Evolutionary conservation across 1,140 invertebrate genomes (phyloP), one percentile per base, ranked within the genome.

Genomic region (Phymastichus coffea): DNA sequence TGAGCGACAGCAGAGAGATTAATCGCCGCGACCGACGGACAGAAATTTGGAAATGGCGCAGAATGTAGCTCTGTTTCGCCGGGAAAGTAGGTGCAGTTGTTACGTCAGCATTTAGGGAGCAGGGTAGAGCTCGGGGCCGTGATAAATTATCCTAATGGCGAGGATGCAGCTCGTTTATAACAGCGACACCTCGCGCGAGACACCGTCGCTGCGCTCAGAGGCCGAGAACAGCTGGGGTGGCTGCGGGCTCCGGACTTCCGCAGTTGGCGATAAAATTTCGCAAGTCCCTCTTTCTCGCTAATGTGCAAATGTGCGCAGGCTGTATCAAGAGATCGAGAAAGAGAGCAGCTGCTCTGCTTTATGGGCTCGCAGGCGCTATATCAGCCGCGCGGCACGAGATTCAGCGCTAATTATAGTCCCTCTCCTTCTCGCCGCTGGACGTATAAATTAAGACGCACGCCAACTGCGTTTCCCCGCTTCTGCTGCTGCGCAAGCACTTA

Each of bases 161-260:
- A 53, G 49, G 57, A 53, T 44, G 57, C 51, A 14, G 57, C 57
- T 60, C 49, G 37, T 60, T 60, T 54, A 54, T 60, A 60, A 60
- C 43, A 12, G 15, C 14, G 19, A 22, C 23, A 37, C 28, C 33
- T 30, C 30, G 6, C 30, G 6, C 30, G 30, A 14, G 7, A 6
- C 14, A 33, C 14, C 7, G 30, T 14, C 30, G n/a, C n/a, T n/a
- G n/a, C n/a, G n/a, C n/a, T n/a, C n/a, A n/a, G n/a, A n/a, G n/a
- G n/a, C n/a, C n/a, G n/a, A n/a, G n/a, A n/a, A n/a, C n/a, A n/a
- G n/a, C n/a, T n/a, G n/a, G n/a, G n/a, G n/a, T n/a, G n/a, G n/a
- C n/a, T n/a, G n/a, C n/a, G n/a, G n/a, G n/a, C n/a, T 12, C 53
- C 55, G 20, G 47, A 58, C 57, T 58, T 58, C 48, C 57, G 25